Evolutionary conservation across 2,113 vertebrate species (phyloP).

Genomic region (Tympanuchus pallidicinctus): DNA sequence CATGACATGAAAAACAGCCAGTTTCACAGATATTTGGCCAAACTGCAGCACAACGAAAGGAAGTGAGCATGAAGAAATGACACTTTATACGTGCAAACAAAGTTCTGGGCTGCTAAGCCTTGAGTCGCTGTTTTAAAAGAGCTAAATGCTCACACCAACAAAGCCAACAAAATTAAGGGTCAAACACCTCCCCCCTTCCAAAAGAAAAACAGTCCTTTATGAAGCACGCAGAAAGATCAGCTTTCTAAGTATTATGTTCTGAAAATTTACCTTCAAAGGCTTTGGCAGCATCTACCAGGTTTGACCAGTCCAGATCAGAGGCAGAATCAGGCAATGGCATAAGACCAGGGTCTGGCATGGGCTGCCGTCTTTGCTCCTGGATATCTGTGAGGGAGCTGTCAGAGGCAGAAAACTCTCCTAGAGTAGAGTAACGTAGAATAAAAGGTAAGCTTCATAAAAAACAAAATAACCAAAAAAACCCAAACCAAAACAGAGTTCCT

Average conservation of each 20-base stretch:
- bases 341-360: constrained; percentile 88
- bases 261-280: constrained; percentile 90
- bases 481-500: not conserved
- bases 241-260: not conserved
- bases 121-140: not conserved
- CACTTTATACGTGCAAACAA: not conserved
- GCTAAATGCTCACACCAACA: not conserved
- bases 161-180: not conserved
- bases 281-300: constrained; percentile 94
- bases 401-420: constrained; percentile 91
- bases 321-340: constrained; percentile 92
- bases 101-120: not conserved
- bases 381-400: constrained; percentile 91
- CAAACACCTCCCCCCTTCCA: not conserved
- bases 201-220: not conserved
- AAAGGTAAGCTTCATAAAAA: not conserved
- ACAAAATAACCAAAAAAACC: too few species aligned
- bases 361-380: constrained; percentile 86
- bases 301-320: constrained; percentile 93
- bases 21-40: not conserved
- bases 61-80: not conserved
- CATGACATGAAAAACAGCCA: not conserved
- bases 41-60: not conserved
- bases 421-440: constrained; percentile 41
- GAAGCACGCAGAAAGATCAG: not conserved